phyloP scores from a whole-genome alignment of 2,113 vertebrate genomes.

The Sisor rabdophorus region DNA sequence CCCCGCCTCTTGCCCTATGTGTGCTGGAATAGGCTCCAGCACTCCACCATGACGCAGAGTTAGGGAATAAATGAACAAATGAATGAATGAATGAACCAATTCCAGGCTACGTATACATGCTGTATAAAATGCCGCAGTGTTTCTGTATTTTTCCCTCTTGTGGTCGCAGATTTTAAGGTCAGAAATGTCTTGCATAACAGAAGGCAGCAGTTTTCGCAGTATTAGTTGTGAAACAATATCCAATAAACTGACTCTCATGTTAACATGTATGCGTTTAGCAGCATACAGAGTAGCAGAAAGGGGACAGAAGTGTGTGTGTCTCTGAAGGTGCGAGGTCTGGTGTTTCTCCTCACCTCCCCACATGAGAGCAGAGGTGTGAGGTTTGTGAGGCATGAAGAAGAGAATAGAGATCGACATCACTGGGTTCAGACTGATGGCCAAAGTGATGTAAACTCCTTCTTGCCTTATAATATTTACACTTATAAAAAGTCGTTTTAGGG shows the following conservation, averaged over 20 bases:
- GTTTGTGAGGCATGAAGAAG: slow-evolving; percentile 18
- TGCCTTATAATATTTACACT: background rate
- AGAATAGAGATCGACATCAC: slow-evolving; percentile 6
- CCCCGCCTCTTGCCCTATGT: too few species aligned
- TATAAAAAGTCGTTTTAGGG: background rate
- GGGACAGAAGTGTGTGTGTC: slow-evolving; percentile 38
- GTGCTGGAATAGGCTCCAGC: too few species aligned
- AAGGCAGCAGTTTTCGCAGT: background rate
- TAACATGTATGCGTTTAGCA: background rate
- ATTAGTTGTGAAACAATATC: background rate
- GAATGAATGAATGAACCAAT: too few species aligned
- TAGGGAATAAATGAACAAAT: too few species aligned
- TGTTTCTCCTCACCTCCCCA: slow-evolving; percentile 33
- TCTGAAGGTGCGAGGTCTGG: slow-evolving; percentile 41
- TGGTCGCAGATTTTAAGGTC: background rate
- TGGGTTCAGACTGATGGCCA: background rate
- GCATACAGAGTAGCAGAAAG: background rate
- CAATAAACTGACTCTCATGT: background rate
- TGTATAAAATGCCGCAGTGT: too few species aligned
- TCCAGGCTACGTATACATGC: too few species aligned
- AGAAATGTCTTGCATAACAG: background rate
- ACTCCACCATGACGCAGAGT: too few species aligned
- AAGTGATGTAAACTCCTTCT: background rate
- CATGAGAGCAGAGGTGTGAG: slow-evolving; percentile 29
- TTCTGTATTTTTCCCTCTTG: background rate